Base-by-base conservation (phyloP, 2,888 invertebrate species). In the Lasioglossum pauxillum region DNA sequence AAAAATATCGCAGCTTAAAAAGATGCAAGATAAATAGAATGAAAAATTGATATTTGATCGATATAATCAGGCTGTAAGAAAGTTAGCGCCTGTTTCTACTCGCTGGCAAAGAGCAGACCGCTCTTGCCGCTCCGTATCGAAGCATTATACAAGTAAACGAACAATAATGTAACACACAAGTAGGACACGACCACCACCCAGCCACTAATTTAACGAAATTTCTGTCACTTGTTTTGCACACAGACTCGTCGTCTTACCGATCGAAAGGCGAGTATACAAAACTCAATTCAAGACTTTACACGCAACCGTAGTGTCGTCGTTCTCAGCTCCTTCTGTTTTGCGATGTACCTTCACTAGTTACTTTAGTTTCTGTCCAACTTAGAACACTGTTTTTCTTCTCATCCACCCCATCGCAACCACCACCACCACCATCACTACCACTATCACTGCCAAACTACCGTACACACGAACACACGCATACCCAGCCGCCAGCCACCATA, bases 181-280 rank as follows among this genome's bases (percentile, higher is more conserved):
- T 83, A 86, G 77, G 31, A 82, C 87, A 92, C 89, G 77, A 89
- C 75, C 83, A 75, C 84, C 82, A 85, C 82, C 16, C 44, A 64
- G 82, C 91, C 91, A 93, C 92, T 94, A 94, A 94, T 93, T 81
- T 80, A 92, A 93, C 89, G 16, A 76, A 92, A 93, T 92, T 94
- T 94, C 89, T 91, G 88, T 91, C 90, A 91, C 90, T 93, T 93
- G 90, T 93, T 93, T 91, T 93, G 94, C 95, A 94, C 93, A 94
- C 95, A 95, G 94, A 92, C 92, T 93, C 90, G 90, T 80, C 93
- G 95, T 95, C 89, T 90, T 93, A 89, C 94, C 95, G 92, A 89
- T 95, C 90, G 92, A 92, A 92, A 95, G 95, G 95, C 95, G 95
- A 95, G 95, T 95, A 95, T 95, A 91, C 79, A 91, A 89, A 78